These are phyloP conservation scores for Eucidaris tribuloides DNA, from an alignment of 35 echinoderm and acorn worm genomes.

Conservation along the genomic window DNA sequence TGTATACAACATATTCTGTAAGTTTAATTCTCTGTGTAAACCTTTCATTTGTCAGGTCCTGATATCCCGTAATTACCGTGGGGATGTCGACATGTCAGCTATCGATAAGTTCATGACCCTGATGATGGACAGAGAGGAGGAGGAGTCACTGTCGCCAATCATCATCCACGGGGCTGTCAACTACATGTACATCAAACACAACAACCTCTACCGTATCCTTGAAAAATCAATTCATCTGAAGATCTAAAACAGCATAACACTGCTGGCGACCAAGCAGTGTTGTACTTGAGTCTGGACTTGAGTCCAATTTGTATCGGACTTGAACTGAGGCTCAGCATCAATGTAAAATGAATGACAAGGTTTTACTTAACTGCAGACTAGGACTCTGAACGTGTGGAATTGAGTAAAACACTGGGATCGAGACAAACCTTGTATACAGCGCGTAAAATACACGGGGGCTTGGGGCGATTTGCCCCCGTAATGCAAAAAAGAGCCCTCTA, in stretches of 20 bases:
- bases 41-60: conserved; percentile 56
- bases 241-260: background rate
- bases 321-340: background rate
- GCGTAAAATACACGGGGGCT: too few relatives aligned
- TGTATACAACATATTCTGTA: background rate
- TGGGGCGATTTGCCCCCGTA: too few relatives aligned
- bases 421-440: too few relatives aligned
- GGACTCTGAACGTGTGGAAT: too few relatives aligned
- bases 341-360: background rate
- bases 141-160: conserved; percentile 80
- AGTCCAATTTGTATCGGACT: background rate
- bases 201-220: conserved; percentile 99
- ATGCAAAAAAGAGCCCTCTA: too few relatives aligned
- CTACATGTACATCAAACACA: conserved; percentile 97
- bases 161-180: conserved; percentile 75
- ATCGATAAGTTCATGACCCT: conserved; percentile 92
- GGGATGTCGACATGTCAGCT: conserved; percentile 94
- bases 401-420: too few relatives aligned
- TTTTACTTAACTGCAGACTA: background rate
- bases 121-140: conserved; percentile 93
- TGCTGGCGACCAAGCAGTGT: background rate
- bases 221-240: background rate
- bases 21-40: background rate
- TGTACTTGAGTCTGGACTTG: background rate
- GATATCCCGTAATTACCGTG: conserved; percentile 94